phyloP scores from a whole-genome alignment of 1,140 invertebrate species.

The Trissolcus basalis region DNA sequence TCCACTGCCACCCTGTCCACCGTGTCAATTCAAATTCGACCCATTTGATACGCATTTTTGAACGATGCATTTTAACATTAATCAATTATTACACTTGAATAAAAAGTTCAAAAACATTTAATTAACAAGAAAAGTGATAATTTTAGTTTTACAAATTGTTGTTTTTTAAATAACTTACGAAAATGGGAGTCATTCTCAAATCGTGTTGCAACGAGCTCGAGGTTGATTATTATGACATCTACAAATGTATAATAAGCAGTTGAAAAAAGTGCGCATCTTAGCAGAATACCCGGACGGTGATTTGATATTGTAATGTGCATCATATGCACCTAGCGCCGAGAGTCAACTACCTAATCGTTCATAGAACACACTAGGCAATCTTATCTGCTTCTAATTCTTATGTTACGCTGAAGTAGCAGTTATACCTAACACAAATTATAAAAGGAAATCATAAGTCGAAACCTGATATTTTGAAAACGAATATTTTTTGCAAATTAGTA shows the following conservation, averaged over 20 bases:
- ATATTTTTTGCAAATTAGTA: no score
- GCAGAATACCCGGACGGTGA: constrained; percentile 59
- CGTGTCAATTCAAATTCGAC: not conserved
- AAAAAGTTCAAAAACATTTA: no score
- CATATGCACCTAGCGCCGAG: constrained; percentile 60
- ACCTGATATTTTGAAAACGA: no score
- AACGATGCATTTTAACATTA: not conserved
- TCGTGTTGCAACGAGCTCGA: constrained; percentile 36
- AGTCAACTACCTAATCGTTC: constrained; percentile 63
- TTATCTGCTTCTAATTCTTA: constrained; percentile 66
- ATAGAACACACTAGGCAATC: constrained; percentile 70
- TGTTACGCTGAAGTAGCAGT: constrained; percentile 70
- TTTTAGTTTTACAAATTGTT: not conserved
- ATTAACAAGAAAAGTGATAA: not conserved
- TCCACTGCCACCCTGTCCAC: not conserved
- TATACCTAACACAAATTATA: no score
- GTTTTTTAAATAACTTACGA: not conserved
- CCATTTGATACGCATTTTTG: not conserved
- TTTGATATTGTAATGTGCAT: constrained; percentile 40
- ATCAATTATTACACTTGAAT: no score
- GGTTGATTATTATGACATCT: constrained; percentile 45
- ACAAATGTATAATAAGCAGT: constrained; percentile 41
- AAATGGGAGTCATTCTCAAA: constrained; percentile 40
- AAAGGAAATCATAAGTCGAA: no score
- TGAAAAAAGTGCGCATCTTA: constrained; percentile 65